phyloP scores from a whole-genome alignment of 2,113 vertebrate genomes.

The Emberiza fucata region DNA sequence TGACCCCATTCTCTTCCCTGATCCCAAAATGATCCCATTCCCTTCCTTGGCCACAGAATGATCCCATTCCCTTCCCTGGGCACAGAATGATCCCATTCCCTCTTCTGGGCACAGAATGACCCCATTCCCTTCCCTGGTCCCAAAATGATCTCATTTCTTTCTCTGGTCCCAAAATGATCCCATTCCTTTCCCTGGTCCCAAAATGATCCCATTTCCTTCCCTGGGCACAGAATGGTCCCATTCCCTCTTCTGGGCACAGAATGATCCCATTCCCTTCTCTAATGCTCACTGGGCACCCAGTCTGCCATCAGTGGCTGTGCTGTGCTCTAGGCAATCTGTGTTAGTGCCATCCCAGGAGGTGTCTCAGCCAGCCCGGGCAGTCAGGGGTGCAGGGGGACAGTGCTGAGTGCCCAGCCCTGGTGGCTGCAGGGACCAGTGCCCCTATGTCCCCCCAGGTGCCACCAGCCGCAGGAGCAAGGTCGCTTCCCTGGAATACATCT shows the following conservation, averaged over 20 bases:
- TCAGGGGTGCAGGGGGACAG: rapidly evolving
- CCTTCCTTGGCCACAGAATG: background rate
- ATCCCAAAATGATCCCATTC: background rate
- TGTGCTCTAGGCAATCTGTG: background rate
- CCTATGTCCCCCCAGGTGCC: rapidly evolving
- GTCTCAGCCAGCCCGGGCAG: rapidly evolving
- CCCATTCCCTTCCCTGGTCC: background rate
- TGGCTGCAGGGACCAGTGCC: rapidly evolving
- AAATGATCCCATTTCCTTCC: background rate
- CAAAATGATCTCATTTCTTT: no score
- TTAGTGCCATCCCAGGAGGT: background rate
- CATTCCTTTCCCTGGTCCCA: no score
- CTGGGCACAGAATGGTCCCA: no score
- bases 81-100: background rate
- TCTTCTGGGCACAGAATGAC: no score
- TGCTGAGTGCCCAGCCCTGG: background rate
- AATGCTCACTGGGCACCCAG: rapidly evolving
- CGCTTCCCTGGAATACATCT: rapidly evolving
- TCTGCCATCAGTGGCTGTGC: rapidly evolving
- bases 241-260: no score
- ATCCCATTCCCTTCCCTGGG: background rate
- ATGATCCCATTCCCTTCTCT: no score
- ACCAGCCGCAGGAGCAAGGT: no score
- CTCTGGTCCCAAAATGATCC: background rate
- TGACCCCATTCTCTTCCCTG: no score